Conservation (phyloP, 2,113 vertebrate genomes). For the Epinephelus lanceolatus region DNA sequence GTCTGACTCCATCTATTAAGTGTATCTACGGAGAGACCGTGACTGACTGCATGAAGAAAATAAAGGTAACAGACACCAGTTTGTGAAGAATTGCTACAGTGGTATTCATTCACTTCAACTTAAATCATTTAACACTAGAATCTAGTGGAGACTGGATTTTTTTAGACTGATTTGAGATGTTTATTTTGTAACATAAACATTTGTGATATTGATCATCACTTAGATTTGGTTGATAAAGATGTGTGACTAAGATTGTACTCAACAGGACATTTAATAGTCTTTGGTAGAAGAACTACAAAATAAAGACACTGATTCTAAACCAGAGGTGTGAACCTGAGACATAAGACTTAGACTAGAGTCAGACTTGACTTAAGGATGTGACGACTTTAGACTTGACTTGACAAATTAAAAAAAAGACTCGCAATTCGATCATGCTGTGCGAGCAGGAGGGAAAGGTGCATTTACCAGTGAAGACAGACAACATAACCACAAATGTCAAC, state of each 20-base stretch:
- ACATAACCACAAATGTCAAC: not conserved
- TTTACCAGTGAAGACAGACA: not conserved
- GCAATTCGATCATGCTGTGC: not conserved
- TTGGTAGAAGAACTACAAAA: not conserved
- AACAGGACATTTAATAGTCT: not conserved
- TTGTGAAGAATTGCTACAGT: not conserved
- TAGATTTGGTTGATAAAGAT: not conserved
- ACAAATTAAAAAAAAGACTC: not conserved
- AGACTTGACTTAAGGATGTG: not conserved
- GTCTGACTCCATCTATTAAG: conserved; percentile 86
- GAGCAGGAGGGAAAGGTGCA: not conserved
- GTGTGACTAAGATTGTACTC: not conserved
- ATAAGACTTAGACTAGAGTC: not conserved
- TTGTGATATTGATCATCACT: not conserved
- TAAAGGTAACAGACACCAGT: conserved; percentile 85
- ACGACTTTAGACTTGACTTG: too few species aligned
- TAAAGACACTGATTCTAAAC: not conserved
- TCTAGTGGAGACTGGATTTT: not conserved
- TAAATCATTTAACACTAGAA: not conserved
- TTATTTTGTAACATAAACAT: not conserved
- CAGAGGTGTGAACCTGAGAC: not conserved
- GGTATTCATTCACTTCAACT: not conserved
- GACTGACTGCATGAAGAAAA: conserved; percentile 89
- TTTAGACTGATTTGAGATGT: not conserved
- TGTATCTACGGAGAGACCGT: conserved; percentile 88